Conservation (phyloP, 1,140 invertebrate genomes). For the Megalonaias nervosa region DNA sequence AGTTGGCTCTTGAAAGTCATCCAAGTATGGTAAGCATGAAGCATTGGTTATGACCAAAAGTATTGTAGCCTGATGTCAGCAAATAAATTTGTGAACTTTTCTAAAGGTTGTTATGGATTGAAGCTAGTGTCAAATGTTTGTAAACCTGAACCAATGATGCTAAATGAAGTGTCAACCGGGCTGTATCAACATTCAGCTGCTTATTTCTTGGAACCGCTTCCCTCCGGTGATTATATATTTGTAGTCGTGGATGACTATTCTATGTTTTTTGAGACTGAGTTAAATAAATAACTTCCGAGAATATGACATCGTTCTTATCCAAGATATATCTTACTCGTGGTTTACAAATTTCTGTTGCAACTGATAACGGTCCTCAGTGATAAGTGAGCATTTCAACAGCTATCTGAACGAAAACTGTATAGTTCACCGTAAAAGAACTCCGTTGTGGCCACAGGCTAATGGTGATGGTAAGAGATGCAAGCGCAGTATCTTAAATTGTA, state of each 20-base stretch:
- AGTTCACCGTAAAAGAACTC: conserved; percentile 25
- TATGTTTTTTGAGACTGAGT: conserved; percentile 2
- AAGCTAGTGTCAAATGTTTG: background rate
- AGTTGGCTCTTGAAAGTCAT: conserved; percentile 23
- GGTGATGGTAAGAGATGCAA: conserved; percentile 52
- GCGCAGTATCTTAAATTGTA: conserved; percentile 39
- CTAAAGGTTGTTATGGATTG: conserved; percentile 19
- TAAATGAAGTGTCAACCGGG: conserved; percentile 19
- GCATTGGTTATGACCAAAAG: conserved; percentile 34
- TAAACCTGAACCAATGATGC: conserved; percentile 17
- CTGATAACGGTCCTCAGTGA: conserved; percentile 4
- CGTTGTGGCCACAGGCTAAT: conserved; percentile 45
- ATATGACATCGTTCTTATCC: background rate
- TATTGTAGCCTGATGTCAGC: conserved; percentile 44
- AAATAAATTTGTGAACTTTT: conserved; percentile 20
- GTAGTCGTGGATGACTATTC: conserved; percentile 41
- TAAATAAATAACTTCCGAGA: conserved; percentile 2
- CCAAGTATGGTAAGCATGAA: conserved; percentile 39
- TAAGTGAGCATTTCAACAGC: conserved; percentile 19
- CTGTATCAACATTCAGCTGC: conserved; percentile 36
- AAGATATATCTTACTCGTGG: conserved; percentile 17
- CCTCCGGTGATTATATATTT: conserved; percentile 28
- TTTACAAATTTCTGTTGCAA: conserved; percentile 10
- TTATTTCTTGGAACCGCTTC: conserved; percentile 40
- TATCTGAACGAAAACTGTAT: conserved; percentile 32